Evolutionary conservation across 2,113 vertebrate genomes (phyloP).

Genomic region (Ophthalmolycus amberensis): DNA sequence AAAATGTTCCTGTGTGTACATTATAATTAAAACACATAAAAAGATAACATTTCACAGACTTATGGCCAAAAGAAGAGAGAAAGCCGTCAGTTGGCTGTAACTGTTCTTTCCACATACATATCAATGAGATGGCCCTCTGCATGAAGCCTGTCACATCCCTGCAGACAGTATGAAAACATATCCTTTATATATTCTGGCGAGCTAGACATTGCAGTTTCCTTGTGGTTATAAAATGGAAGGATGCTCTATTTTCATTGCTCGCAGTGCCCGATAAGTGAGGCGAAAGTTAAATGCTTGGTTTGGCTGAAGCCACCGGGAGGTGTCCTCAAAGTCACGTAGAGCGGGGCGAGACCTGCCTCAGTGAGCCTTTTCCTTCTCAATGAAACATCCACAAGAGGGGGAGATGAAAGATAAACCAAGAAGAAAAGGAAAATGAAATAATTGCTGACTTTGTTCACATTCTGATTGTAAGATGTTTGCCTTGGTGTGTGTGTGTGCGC

Average conservation of each 20-base stretch:
- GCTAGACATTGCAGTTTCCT: slow-evolving; percentile 37
- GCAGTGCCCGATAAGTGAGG: slow-evolving; percentile 28
- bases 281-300: slow-evolving; percentile 51
- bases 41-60: slow-evolving; percentile 12
- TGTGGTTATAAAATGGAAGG: slow-evolving; percentile 25
- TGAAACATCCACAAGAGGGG: slow-evolving; percentile 40
- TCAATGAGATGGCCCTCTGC: slow-evolving; percentile 28
- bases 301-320: slow-evolving; percentile 35
- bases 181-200: slow-evolving; percentile 4
- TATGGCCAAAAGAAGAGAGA: not conserved
- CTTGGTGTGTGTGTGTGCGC: not conserved
- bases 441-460: slow-evolving; percentile 36
- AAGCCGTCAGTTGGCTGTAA: slow-evolving; percentile 1
- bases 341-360: slow-evolving; percentile 37
- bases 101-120: slow-evolving; percentile 18
- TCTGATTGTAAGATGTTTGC: not conserved
- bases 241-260: slow-evolving; percentile 13
- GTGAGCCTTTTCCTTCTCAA: slow-evolving; percentile 56
- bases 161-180: slow-evolving; percentile 39
- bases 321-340: slow-evolving; percentile 65
- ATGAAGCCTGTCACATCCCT: slow-evolving; percentile 37
- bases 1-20: not conserved
- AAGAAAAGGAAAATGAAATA: slow-evolving; percentile 52
- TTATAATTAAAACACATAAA: slow-evolving; percentile 12
- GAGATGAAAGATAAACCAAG: slow-evolving; percentile 66